Conservation (phyloP, 2,113 vertebrate genomes). For the Pomatorhinus ruficollis region DNA sequence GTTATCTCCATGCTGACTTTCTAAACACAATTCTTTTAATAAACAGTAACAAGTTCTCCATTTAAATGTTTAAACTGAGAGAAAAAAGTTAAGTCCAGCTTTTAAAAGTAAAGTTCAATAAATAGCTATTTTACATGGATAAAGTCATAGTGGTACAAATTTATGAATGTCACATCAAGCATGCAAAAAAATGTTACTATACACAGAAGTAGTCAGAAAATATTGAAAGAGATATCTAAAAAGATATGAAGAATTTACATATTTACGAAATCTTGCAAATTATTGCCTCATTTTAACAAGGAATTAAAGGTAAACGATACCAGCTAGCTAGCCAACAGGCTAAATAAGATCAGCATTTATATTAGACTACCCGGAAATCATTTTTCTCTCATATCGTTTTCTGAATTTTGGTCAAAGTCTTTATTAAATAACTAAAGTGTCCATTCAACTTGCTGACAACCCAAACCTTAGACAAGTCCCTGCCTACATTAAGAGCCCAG, state of each 20-base stretch:
- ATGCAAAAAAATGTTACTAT: slow-evolving; percentile 88
- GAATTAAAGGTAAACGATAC: slow-evolving; percentile 86
- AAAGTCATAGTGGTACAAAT: slow-evolving; percentile 88
- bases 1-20: slow-evolving; percentile 40
- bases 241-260: slow-evolving; percentile 86
- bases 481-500: slow-evolving; percentile 83
- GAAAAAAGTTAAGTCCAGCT: slow-evolving; percentile 72
- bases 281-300: slow-evolving; percentile 96
- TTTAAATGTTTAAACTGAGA: slow-evolving; percentile 72
- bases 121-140: slow-evolving; percentile 87
- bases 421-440: slow-evolving; percentile 83
- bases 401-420: slow-evolving; percentile 83
- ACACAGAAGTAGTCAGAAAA: slow-evolving; percentile 82
- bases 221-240: slow-evolving; percentile 81
- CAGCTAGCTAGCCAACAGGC: slow-evolving; percentile 83
- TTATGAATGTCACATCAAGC: slow-evolving; percentile 82
- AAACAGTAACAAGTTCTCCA: slow-evolving; percentile 80
- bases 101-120: slow-evolving; percentile 79
- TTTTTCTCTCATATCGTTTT: slow-evolving; percentile 78
- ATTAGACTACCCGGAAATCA: slow-evolving; percentile 72
- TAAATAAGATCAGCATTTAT: slow-evolving; percentile 82
- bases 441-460: slow-evolving; percentile 83
- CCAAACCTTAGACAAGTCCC: slow-evolving; percentile 81
- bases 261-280: slow-evolving; percentile 92
- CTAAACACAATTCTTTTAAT: slow-evolving; percentile 79